Evolutionary conservation across 2,113 vertebrate species (phyloP).

Genomic region (Athene noctua): DNA sequence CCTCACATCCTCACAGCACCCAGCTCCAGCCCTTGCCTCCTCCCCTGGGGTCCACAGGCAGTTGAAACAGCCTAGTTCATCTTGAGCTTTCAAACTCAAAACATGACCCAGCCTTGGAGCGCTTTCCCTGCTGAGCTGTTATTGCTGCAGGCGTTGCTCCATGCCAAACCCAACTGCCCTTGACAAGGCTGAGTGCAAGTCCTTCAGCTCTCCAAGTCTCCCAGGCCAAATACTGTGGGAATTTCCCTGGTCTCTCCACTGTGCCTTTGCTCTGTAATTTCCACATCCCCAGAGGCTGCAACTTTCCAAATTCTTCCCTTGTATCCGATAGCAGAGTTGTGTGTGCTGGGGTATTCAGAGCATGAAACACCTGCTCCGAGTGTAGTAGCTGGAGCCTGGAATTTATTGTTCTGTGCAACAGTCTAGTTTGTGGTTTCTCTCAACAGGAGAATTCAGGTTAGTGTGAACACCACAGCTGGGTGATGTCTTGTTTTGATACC

Average conservation of each 20-base stretch:
- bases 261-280: background rate
- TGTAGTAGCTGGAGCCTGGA: background rate
- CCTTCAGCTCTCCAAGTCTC: background rate
- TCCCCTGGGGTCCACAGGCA: accelerated
- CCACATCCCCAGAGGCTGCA: background rate
- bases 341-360: background rate
- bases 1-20: background rate
- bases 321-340: accelerated
- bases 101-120: accelerated
- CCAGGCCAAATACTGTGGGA: accelerated
- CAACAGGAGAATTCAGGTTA: background rate
- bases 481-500: background rate
- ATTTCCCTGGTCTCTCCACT: background rate
- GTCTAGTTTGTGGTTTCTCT: background rate
- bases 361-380: background rate
- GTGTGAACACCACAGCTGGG: background rate
- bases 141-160: background rate
- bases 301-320: background rate
- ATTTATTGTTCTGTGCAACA: accelerated
- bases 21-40: background rate
- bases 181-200: background rate
- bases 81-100: background rate
- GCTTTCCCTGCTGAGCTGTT: background rate
- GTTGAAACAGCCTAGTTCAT: background rate
- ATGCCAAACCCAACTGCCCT: background rate